Conservation (phyloP, 2,113 vertebrate genomes). For the Phycodurus eques region DNA sequence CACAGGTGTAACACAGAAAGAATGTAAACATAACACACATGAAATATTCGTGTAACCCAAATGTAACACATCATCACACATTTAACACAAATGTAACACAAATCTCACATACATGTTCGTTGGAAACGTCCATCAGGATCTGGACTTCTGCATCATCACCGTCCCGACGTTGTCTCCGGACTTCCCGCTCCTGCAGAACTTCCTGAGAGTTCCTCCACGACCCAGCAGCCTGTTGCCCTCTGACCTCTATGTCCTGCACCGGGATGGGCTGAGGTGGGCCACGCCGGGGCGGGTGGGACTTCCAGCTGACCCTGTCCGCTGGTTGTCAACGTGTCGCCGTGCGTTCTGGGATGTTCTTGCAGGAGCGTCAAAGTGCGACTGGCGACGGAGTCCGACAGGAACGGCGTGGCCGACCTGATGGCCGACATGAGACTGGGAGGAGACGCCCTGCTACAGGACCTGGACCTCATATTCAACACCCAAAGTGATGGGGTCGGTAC, state of each 20-base stretch:
- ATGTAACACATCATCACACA: no score
- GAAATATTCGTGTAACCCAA: no score
- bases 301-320: no score
- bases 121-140: constrained; percentile 72
- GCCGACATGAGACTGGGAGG: constrained; percentile 61
- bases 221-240: constrained; percentile 47
- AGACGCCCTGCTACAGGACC: constrained; percentile 74
- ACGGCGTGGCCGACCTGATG: constrained; percentile 71
- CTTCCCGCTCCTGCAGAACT: constrained; percentile 79
- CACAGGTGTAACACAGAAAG: no score
- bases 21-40: no score
- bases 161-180: constrained; percentile 75
- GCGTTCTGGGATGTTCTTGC: neutral
- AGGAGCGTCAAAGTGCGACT: constrained; percentile 80
- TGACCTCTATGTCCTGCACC: constrained; percentile 84
- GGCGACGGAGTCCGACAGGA: constrained; percentile 67
- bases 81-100: neutral
- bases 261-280: constrained; percentile 74
- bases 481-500: constrained; percentile 77
- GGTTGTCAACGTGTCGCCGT: neutral
- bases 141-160: constrained; percentile 80
- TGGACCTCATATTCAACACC: constrained; percentile 69
- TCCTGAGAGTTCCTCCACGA: constrained; percentile 70
- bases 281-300: no score
- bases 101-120: no score